Percentiles rank a stretch among this genome's conserved stretches.
Conservation (phyloP, 2,888 invertebrate species). For the Gortyna flavago region DNA sequence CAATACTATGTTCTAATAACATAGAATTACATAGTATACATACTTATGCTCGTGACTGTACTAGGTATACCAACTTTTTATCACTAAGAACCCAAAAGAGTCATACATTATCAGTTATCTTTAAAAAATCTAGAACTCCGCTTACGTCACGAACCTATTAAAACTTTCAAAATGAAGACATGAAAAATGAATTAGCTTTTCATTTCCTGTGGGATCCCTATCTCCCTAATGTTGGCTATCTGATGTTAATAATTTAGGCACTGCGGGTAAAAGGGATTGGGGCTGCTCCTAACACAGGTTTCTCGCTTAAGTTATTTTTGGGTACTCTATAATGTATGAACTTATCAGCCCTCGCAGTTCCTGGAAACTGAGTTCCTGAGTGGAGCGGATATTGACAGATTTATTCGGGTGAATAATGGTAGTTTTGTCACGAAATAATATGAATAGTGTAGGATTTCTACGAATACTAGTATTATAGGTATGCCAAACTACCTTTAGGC, state of each 20-base stretch:
- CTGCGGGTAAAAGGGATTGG: conserved; percentile 48
- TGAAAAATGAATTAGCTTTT: conserved; percentile 81
- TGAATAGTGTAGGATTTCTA: background rate
- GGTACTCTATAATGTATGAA: conserved; percentile 21
- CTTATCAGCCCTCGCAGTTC: conserved; percentile 3
- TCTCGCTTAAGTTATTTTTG: conserved; percentile 49
- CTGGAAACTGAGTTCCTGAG: background rate
- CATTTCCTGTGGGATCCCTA: conserved; percentile 66
- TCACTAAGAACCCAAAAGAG: background rate
- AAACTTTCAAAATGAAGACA: conserved; percentile 78
- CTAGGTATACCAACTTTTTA: background rate
- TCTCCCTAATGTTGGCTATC: conserved; percentile 58
- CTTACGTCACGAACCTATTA: conserved; percentile 76
- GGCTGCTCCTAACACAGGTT: conserved; percentile 47
- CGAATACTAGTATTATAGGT: background rate
- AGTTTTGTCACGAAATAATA: background rate
- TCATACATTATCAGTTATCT: conserved; percentile 30
- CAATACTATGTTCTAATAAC: no score
- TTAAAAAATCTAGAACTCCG: conserved; percentile 67
- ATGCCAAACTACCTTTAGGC: background rate
- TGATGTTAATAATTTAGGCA: conserved; percentile 72
- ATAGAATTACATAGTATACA: no score
- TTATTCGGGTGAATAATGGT: background rate
- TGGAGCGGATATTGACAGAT: background rate
- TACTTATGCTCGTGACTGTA: no score